Base-by-base conservation (phyloP, 2,888 invertebrate genomes). In the Calameuta idolon region DNA sequence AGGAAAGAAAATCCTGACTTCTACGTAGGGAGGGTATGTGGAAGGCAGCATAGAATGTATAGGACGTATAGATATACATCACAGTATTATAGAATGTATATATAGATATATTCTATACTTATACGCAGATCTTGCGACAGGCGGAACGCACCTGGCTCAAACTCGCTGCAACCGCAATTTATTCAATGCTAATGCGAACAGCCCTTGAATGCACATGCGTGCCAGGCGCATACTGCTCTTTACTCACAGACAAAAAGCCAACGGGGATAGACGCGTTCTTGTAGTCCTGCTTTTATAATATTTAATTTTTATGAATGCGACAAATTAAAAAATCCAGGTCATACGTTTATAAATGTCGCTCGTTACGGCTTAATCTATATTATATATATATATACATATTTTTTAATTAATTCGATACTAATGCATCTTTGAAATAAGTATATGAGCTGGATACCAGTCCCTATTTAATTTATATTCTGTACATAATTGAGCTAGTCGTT, bases 141-240 rank as follows among this genome's bases (percentile, higher is more conserved):
- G 71, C 71, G 71, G 15, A 71, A 71, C 71, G 71, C 71, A 71
- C 71, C 71, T 71, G 71, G 71, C 71, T 71, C 71, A 34, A 31
- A 34, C 71, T 71, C 71, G 33, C 71, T 34, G 71, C 71, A 71
- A 71, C 71, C 33, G 34, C 71, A 34, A 71, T 78, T 77, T 80
- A 81, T 81, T 81, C 81, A 81, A 81, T 81, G 81, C 81, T 80
- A 81, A 81, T 81, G 80, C 74, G 74, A 78, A 77, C 55, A 74
- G 74, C 40, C 15, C 31, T 31, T 34, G 55, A 75, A 76, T 55
- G 31, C 35, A 76, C n/a, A 55, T 55, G 55, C 55, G 55, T 55
- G 55, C 55, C 55, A 55, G 55, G 55, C 23, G 55, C 55, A 34
- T 71, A 71, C 71, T 71, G 33, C 33, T 34, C 33, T 34, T 31